Evolutionary conservation across 1,140 invertebrate genomes (phyloP).

Genomic region (Euura saliciscinereae): DNA sequence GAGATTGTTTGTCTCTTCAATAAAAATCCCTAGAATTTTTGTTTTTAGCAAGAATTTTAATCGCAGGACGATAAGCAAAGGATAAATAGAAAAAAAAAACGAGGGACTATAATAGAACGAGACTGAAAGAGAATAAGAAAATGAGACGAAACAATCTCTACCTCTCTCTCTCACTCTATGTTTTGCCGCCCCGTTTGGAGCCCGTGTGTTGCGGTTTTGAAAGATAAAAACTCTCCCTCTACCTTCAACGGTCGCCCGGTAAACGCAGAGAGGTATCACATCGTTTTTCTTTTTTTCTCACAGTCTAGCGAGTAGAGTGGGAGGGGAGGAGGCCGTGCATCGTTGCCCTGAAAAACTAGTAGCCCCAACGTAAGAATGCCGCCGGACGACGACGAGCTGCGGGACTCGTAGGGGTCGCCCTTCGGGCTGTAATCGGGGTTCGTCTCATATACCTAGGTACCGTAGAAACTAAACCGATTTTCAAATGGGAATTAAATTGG

Average conservation of each 20-base stretch:
- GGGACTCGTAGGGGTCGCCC: too few relatives aligned
- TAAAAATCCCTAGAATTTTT: not conserved
- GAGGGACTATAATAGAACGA: not conserved
- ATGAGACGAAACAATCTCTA: not conserved
- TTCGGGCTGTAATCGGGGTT: too few relatives aligned
- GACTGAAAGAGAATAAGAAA: not conserved
- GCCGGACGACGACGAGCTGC: not conserved
- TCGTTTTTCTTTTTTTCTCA: too few relatives aligned
- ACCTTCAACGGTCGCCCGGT: too few relatives aligned
- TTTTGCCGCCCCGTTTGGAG: too few relatives aligned
- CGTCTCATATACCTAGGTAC: too few relatives aligned
- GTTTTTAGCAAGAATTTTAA: not conserved
- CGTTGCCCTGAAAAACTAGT: not conserved
- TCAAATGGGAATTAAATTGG: too few relatives aligned
- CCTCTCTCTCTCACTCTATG: conserved; percentile 10
- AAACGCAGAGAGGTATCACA: too few relatives aligned
- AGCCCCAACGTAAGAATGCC: not conserved
- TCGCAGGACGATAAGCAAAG: not conserved
- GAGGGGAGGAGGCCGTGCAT: not conserved
- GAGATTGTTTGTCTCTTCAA: not conserved
- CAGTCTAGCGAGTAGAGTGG: not conserved
- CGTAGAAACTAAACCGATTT: too few relatives aligned
- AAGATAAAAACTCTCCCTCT: too few relatives aligned
- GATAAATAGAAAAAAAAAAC: not conserved
- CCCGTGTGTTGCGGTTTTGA: too few relatives aligned